Evolutionary conservation across 2,113 vertebrate species (phyloP).

Genomic region (Arothron firmamentum): DNA sequence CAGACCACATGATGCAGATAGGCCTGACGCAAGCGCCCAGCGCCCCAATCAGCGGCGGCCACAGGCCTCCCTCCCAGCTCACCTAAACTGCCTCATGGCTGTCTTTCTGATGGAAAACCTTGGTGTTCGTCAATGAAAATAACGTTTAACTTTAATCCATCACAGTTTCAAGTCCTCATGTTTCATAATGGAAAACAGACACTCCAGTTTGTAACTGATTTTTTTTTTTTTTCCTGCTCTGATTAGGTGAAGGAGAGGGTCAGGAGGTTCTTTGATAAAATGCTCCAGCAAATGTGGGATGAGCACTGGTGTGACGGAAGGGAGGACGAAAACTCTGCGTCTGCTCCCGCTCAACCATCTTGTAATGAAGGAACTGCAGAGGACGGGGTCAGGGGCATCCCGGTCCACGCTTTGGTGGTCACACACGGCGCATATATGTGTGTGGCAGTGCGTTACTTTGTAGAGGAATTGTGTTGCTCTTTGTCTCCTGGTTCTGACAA

Average conservation of each 20-base stretch:
- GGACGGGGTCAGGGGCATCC: constrained; percentile 46
- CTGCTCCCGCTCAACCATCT: background rate
- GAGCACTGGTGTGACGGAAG: constrained; percentile 52
- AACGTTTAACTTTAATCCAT: constrained; percentile 7
- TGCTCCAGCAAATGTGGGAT: constrained; percentile 72
- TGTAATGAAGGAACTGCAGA: constrained; percentile 47
- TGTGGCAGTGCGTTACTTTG: constrained; percentile 80
- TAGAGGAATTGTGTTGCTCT: constrained; percentile 81
- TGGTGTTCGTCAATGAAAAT: constrained; percentile 6
- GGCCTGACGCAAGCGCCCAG: constrained; percentile 8
- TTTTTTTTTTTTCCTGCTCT: constrained; percentile 5
- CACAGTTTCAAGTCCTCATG: background rate
- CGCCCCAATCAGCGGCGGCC: too few relatives aligned
- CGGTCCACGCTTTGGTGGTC: constrained; percentile 81
- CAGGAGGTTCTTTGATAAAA: constrained; percentile 79
- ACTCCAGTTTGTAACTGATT: background rate
- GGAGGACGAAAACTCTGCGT: background rate
- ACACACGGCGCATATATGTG: constrained; percentile 89
- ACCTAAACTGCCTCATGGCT: background rate
- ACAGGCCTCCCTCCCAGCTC: background rate
- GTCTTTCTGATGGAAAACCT: background rate
- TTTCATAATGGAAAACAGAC: background rate
- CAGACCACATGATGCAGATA: constrained; percentile 32
- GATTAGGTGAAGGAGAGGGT: constrained; percentile 83
- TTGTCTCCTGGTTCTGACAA: constrained; percentile 70